Percentiles rank a stretch among this genome's conserved stretches.
Conservation (phyloP, 2,888 invertebrate species). For the Eupeodes luniger region DNA sequence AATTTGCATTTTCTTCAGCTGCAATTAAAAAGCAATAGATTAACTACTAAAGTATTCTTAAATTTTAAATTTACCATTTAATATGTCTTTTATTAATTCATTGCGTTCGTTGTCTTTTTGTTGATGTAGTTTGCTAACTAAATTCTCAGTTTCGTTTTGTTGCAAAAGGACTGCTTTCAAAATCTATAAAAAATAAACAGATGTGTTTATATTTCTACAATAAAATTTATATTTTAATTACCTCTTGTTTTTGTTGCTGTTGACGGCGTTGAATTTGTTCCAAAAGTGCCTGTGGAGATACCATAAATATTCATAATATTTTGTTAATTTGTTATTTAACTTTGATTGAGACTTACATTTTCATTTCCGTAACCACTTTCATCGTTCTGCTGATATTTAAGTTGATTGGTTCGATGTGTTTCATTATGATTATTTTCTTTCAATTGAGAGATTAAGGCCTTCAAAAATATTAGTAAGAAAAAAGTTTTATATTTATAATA, state of each 20-base stretch:
- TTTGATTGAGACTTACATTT: constrained; percentile 66
- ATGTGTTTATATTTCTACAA: neutral
- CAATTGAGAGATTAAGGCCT: constrained; percentile 75
- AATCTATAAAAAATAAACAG: constrained; percentile 78
- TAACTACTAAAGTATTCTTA: too few relatives aligned
- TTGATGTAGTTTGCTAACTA: constrained; percentile 89
- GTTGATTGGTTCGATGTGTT: constrained; percentile 40
- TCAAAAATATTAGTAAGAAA: neutral
- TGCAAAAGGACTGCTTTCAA: constrained; percentile 85
- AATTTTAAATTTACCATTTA: constrained; percentile 83
- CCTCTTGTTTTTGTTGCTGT: constrained; percentile 78
- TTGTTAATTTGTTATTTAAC: neutral
- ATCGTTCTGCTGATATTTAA: constrained; percentile 44
- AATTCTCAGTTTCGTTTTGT: constrained; percentile 88
- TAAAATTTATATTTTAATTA: constrained; percentile 35
- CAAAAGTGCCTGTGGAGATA: constrained; percentile 74
- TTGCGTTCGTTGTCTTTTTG: constrained; percentile 87
- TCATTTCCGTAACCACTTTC: constrained; percentile 77
- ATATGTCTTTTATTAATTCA: constrained; percentile 86
- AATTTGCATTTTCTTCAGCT: constrained; percentile 88
- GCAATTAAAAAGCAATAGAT: constrained; percentile 72
- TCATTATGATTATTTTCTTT: constrained; percentile 62
- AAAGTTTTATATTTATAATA: neutral
- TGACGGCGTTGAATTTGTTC: constrained; percentile 77
- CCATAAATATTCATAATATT: neutral